Evolutionary conservation across 1,140 invertebrate genomes (phyloP), one percentile per base, ranked within the genome.

Genomic region (Tribolium castaneum): DNA sequence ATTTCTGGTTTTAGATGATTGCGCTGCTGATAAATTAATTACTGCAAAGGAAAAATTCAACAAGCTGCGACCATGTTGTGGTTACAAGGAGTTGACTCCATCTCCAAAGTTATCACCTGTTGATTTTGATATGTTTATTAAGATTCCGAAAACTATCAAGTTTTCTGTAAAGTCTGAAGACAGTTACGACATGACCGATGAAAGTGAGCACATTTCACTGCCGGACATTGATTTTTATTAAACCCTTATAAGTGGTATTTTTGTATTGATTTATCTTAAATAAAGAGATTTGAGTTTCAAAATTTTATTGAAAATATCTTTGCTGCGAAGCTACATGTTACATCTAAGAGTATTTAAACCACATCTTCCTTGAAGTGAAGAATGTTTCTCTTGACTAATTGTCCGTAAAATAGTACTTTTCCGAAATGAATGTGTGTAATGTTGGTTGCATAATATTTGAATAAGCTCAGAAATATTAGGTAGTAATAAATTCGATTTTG

Each of bases 11-110:
- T 22, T 51, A 22, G 75, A 79, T 50, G 13, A 71, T 19, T 79
- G 16, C 30, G 25, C 34, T n/a, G 12, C 35, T 9, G 25, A 14
- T 6, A 34, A 52, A 6, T 70, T 14, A 30, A 9, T 56, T 80
- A 0, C 22, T 9, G 7, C 39, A 22, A 70, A 56, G 76, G 70
- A 70, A 6, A 51, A 62, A 7, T n/a, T 80, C 3, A 77, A 70
- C 10, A 77, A 77, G 14, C 25, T 77, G 7, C 70, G 49, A 13
- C 19, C 66, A 19, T 77, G 66, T 50, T 80, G 45, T 25, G 25
- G 16, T 30, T 16, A 70, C 22, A 12, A 10, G n/a, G 45, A 62
- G 7, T 49, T 50, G 1, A 77, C 78, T 6, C 78, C 78, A 0
- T 75, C 78, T 6, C 75, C 75, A 22, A 22, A 73, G 12, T 10